phyloP scores from a whole-genome alignment of 2,113 vertebrate genomes.

The Isurus oxyrinchus region DNA sequence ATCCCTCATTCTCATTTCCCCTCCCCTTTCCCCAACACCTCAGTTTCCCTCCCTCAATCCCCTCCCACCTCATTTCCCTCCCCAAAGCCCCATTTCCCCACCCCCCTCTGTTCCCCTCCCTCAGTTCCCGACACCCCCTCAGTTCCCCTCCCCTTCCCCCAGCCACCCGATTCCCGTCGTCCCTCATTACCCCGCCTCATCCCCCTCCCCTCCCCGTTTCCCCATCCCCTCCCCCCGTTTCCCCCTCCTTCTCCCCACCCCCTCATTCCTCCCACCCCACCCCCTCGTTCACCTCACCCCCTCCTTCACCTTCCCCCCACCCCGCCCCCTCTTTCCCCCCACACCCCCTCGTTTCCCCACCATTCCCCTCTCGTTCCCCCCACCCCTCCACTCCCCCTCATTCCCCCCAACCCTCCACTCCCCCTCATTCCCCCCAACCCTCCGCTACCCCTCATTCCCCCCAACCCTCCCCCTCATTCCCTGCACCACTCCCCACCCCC shows the following conservation, averaged over 20 bases:
- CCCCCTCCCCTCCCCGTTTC: slow-evolving; percentile 36
- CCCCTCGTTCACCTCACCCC: neutral
- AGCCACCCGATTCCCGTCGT: too few relatives aligned
- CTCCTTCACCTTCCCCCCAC: neutral
- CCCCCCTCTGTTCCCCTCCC: too few relatives aligned
- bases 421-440: too few relatives aligned
- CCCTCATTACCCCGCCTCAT: fast-evolving
- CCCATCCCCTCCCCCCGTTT: slow-evolving; percentile 28
- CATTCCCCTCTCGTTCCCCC: too few relatives aligned
- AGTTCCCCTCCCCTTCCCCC: neutral
- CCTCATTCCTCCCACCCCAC: neutral
- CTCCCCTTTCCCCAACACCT: neutral
- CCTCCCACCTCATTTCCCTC: fast-evolving
- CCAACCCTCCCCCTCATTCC: too few relatives aligned
- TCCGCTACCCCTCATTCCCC: too few relatives aligned
- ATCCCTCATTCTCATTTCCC: slow-evolving; percentile 26
- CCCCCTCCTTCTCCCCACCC: neutral
- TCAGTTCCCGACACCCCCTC: fast-evolving
- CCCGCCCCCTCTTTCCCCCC: too few relatives aligned
- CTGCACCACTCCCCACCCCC: too few relatives aligned
- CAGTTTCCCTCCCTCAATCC: neutral
- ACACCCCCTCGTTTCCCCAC: neutral
- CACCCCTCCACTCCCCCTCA: too few relatives aligned
- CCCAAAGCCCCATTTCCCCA: neutral
- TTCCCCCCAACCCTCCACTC: too few relatives aligned